Evolutionary conservation across 2,888 invertebrate species (phyloP).

Genomic region (Mythimna albipuncta): DNA sequence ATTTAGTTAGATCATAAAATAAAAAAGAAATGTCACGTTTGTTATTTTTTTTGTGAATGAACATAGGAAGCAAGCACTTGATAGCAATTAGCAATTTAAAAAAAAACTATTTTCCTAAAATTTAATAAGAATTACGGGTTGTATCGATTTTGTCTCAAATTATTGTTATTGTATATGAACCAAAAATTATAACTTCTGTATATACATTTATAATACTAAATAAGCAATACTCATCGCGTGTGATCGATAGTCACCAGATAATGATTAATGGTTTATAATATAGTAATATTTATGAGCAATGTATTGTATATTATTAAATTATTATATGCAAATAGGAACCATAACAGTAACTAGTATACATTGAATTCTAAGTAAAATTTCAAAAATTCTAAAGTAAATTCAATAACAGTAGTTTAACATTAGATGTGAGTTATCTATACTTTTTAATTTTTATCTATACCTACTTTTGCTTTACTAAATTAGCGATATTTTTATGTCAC

Average conservation of each 20-base stretch:
- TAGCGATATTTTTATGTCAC: neutral
- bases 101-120: constrained; percentile 16
- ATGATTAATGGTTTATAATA: constrained; percentile 5
- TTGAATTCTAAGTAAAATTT: too few species aligned
- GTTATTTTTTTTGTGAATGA: neutral
- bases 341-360: neutral
- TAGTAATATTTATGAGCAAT: neutral
- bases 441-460: neutral
- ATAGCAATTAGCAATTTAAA: constrained; percentile 1
- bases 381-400: too few species aligned
- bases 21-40: constrained; percentile 12
- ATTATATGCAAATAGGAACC: constrained; percentile 3
- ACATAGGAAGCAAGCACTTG: neutral
- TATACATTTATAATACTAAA: neutral
- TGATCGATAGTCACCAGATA: constrained; percentile 19
- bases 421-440: constrained; percentile 2
- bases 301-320: neutral
- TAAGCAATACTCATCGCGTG: constrained; percentile 6
- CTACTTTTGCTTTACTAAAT: neutral
- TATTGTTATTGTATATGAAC: constrained; percentile 26
- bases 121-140: constrained; percentile 30
- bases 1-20: constrained; percentile 12
- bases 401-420: neutral
- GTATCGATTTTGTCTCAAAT: constrained; percentile 27
- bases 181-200: constrained; percentile 12